Conservation (phyloP, 2,113 vertebrate species). For the Montifringilla adamsi region DNA sequence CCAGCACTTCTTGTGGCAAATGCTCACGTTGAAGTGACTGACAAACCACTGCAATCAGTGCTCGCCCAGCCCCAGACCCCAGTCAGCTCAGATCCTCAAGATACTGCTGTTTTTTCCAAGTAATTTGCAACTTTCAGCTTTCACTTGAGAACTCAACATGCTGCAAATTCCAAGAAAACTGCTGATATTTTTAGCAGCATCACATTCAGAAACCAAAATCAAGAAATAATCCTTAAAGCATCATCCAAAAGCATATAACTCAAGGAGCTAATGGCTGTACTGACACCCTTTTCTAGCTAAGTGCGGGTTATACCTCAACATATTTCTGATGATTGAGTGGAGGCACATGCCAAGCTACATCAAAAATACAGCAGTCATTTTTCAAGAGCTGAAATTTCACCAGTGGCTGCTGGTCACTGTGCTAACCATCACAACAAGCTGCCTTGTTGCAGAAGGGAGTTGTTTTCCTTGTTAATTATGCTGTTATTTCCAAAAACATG, state of each 20-base stretch:
- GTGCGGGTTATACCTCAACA: not conserved
- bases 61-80: not conserved
- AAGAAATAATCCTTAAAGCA: not conserved
- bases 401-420: not conserved
- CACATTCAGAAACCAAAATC: not conserved
- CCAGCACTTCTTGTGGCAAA: not conserved
- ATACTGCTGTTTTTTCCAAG: not conserved
- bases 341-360: not conserved
- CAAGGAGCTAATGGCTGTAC: not conserved
- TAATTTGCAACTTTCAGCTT: not conserved
- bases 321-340: not conserved
- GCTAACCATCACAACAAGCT: not conserved
- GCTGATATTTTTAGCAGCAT: not conserved
- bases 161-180: not conserved
- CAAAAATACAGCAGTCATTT: not conserved
- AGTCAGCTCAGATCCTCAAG: not conserved
- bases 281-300: not conserved
- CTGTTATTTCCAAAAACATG: slow-evolving; percentile 20
- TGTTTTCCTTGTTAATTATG: slow-evolving; percentile 21
- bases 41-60: not conserved
- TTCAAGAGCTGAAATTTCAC: not conserved
- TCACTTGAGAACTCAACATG: not conserved
- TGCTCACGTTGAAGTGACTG: not conserved
- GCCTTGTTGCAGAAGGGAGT: not conserved
- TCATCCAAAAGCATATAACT: not conserved